These are phyloP conservation scores for Seira ritae DNA, from an alignment of 2,888 invertebrate species.

Conservation along the genomic window DNA sequence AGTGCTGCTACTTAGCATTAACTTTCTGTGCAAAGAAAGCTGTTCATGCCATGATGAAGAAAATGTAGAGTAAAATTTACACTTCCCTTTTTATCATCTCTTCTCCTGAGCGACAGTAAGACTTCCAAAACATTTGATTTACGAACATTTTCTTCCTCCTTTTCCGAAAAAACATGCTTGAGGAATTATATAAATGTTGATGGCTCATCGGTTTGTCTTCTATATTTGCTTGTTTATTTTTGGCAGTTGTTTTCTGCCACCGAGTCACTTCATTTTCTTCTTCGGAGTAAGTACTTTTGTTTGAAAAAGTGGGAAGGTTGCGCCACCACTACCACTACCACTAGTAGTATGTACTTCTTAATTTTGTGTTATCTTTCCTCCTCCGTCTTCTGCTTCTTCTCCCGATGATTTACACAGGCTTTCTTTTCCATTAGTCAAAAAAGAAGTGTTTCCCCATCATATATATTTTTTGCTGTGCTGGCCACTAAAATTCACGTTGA, in stretches of 20 bases:
- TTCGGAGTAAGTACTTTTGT: conserved; percentile 22
- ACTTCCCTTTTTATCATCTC: conserved; percentile 54
- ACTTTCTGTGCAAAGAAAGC: too few relatives aligned
- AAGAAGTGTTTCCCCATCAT: conserved; percentile 52
- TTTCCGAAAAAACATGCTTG: not conserved
- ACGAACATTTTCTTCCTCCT: conserved; percentile 25
- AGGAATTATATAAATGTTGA: not conserved
- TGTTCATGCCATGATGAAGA: not conserved
- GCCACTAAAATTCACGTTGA: conserved; percentile 48
- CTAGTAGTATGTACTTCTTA: too few relatives aligned
- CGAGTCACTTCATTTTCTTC: conserved; percentile 2
- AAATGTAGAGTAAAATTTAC: conserved; percentile 56
- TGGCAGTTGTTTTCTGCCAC: not conserved
- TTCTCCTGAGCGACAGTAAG: conserved; percentile 60
- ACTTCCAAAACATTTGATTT: conserved; percentile 54
- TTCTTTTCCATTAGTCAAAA: conserved; percentile 52
- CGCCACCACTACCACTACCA: too few relatives aligned
- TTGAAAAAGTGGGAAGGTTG: conserved; percentile 1
- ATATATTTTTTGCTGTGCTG: conserved; percentile 53
- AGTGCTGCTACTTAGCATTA: not conserved
- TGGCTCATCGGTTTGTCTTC: conserved; percentile 46
- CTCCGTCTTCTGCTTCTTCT: conserved; percentile 39
- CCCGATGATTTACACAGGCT: conserved; percentile 58
- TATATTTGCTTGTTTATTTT: conserved; percentile 27
- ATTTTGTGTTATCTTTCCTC: conserved; percentile 61